Conservation (phyloP, 2,797 vertebrate genomes). For the Alosa sapidissima region DNA sequence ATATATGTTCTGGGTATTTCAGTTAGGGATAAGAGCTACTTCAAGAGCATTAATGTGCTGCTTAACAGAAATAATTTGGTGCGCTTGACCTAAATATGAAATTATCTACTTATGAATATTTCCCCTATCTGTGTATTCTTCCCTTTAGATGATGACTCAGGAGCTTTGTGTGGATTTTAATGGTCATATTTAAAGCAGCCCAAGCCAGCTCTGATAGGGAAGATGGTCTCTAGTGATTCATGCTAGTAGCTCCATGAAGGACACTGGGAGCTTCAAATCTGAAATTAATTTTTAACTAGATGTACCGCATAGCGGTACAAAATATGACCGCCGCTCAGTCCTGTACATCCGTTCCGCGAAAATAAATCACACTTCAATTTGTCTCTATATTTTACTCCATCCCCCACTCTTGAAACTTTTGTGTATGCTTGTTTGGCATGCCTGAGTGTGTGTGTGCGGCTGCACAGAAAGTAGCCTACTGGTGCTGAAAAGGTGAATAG, state of each 20-base stretch:
- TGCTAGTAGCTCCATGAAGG: background rate
- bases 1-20: background rate
- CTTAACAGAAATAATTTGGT: slow-evolving; percentile 17
- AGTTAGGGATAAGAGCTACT: background rate
- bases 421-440: too few species aligned
- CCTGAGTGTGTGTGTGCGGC: too few species aligned
- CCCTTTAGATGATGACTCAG: slow-evolving; percentile 30
- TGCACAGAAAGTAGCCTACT: too few species aligned
- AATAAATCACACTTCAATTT: too few species aligned
- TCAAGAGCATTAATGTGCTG: slow-evolving; percentile 6
- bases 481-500: too few species aligned
- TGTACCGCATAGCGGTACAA: too few species aligned
- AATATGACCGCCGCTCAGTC: too few species aligned
- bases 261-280: background rate
- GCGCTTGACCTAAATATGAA: slow-evolving; percentile 10
- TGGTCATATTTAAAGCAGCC: slow-evolving; percentile 39
- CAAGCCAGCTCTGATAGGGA: slow-evolving; percentile 1
- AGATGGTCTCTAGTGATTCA: background rate
- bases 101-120: slow-evolving; percentile 17
- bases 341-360: too few species aligned
- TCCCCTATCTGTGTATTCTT: slow-evolving; percentile 12
- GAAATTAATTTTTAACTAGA: background rate
- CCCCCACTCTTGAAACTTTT: too few species aligned
- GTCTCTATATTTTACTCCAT: too few species aligned
- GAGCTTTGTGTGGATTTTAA: slow-evolving; percentile 25